These are phyloP conservation scores for Epizoanthus stellaris DNA, from an alignment of 92 coral and sea anemone genomes.

Conservation along the genomic window DNA sequence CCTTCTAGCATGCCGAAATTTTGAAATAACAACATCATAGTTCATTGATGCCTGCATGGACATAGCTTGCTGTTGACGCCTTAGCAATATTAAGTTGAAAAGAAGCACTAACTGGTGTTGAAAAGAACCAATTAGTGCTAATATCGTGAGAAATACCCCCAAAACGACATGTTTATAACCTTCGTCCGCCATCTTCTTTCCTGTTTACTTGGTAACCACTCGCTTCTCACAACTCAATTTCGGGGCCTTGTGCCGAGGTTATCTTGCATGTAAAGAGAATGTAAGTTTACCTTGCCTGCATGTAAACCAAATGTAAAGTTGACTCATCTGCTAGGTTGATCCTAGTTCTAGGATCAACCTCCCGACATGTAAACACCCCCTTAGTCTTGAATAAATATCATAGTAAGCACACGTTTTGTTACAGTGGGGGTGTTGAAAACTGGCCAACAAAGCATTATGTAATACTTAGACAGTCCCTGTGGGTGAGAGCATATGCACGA, in stretches of 20 bases:
- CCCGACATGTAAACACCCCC: too few relatives aligned
- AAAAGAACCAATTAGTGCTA: conserved; percentile 11
- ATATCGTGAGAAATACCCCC: conserved; percentile 6
- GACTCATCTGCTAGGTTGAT: too few relatives aligned
- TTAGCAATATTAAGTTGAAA: conserved; percentile 16
- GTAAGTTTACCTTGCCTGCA: too few relatives aligned
- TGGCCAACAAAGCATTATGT: too few relatives aligned
- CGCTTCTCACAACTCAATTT: not conserved
- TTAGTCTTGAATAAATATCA: too few relatives aligned
- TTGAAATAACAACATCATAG: conserved; percentile 21
- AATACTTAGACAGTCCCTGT: too few relatives aligned
- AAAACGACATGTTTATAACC: conserved; percentile 9
- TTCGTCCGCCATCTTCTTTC: conserved; percentile 32
- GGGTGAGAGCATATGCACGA: too few relatives aligned
- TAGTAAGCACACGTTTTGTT: too few relatives aligned
- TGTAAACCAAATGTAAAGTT: too few relatives aligned
- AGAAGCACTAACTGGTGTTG: conserved; percentile 36
- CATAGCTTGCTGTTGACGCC: conserved; percentile 31
- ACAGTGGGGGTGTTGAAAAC: too few relatives aligned
- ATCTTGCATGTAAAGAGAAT: too few relatives aligned
- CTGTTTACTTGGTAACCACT: not conserved
- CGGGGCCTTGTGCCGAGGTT: not conserved
- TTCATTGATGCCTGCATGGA: conserved; percentile 30
- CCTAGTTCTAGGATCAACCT: too few relatives aligned
- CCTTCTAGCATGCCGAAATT: not conserved